Evolutionary conservation across 2,797 vertebrate genomes (phyloP), one percentile per base, ranked within the genome.

Genomic region (Scomberomorus guttatus): DNA sequence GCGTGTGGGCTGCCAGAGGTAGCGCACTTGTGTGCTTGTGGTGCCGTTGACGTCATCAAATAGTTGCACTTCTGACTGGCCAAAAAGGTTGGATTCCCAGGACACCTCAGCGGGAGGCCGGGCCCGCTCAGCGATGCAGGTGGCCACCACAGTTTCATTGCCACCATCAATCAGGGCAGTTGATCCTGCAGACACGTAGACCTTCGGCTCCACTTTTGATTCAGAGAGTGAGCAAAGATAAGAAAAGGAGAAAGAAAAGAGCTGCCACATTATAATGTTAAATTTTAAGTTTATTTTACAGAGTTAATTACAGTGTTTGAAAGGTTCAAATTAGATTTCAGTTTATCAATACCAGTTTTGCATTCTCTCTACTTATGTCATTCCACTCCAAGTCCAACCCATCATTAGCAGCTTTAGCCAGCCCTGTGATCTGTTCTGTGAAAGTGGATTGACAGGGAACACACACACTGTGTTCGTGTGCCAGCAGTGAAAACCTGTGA

Each of bases 141-240:
- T 96, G 74, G 98, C 98, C 91, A 98, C 98, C 82, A 96, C 67
- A 1, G 98, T 99, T 80, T 96, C 93, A 44, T 99, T 99, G 69
- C 95, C 97, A 48, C 98, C 97, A 63, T 99, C 98, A 77, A 99
- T 95, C 88, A 99, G 95, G 72, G 96, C 93, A 8, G 91, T 90
- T 13, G 97, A 96, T 76, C 98, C 98, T 60, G 97, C 97, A 0
- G 90, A 97, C 85, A 99, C 94, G 50, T 95, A 98, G 83, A 99
- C 96, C 91, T 97, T 95, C 3, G 98, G 98, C 95, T 99, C 98
- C 94, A 99, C 98, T 99, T 99, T 86, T 64, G 46, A 77, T 56
- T 25, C 12, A 72, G 18, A 69, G 55, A 48, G 68, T 0, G 10
- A 66, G 66, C 22, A 66, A 58, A 73, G 46, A 59, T 0, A 57